Evolutionary conservation across 2,113 vertebrate species (phyloP), one percentile per base, ranked within the genome.

Genomic region (Saccopteryx leptura): DNA sequence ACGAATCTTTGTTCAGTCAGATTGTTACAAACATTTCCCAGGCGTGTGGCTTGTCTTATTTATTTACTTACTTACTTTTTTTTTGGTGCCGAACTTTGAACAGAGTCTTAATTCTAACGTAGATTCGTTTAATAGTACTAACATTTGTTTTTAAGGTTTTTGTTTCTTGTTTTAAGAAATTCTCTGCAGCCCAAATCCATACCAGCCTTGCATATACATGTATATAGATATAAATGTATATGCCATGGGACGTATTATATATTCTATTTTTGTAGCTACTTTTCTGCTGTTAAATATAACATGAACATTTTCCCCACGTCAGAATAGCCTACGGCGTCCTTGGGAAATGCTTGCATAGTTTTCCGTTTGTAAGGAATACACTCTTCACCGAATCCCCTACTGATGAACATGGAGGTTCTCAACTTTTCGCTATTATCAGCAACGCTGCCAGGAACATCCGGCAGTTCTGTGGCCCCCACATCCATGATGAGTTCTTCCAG

Each of bases 161-260:
- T 61, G 28, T 52, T 96, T 95, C 78, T 93, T 88, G 19, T 63
- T 82, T 82, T 85, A 56, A 78, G 39, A 78, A 94, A 69, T 96
- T 56, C 28, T 92, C 13, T 69, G 56, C 15, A 79, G 54, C 28
- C 46, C 69, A 87, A 76, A 60, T 58, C 65, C 33, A n/a, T 91
- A 24, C 28, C 56, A 72, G 4, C 71, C 56, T 39, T 84, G 85
- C 66, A 56, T n/a, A n/a, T 76, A 65, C 26, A 31, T 54, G 14
- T 54, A 54, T 54, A 26, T 87, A 15, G 3, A 50, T 71, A 15
- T 69, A 19, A 31, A 21, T 91, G 24, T 46, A 69, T 83, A 18
- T 85, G 13, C 56, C 79, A 63, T 69, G 13, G 14, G 33, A 46
- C 31, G 52, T 48, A 54, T 21, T 26, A 0, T 69, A 31, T n/a